Base-by-base conservation (phyloP, 2,113 vertebrate species). In the Indri indri region DNA sequence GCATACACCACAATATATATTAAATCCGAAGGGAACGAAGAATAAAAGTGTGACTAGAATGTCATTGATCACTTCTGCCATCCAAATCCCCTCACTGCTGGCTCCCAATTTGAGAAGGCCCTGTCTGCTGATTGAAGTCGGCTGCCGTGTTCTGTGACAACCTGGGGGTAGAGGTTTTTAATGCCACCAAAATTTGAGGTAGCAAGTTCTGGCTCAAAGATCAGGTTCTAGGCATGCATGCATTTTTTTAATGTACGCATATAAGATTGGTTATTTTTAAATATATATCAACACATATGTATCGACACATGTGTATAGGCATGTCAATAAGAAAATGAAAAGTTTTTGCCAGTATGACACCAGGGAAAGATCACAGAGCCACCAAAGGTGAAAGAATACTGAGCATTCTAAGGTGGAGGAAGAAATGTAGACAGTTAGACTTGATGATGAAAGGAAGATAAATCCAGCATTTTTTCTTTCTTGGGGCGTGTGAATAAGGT, bases 371-470 rank as follows among this genome's bases (percentile, higher is more conserved):
- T 61, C 77, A 82, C 77, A 91, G 68, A 74, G 45, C 66, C 50
- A 47, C 13, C 6, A 3, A 89, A 47, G 23, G 18, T 65, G 54
- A 73, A 71, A 71, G 25, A 81, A 66, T 93, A 89, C 27, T 82
- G 63, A 82, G 4, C 5, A 40, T 82, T 93, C 68, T 86, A 6
- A 61, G 80, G 57, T 90, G 45, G 45, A 88, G 20, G 34, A 86
- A 42, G n/a, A 94, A 80, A 86, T 73, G 77, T 7, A 96, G 63
- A 87, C 82, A 61, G 70, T 94, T 45, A 84, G 90, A 80, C 50
- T 94, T 70, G 91, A 73, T 70, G 91, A 73, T 82, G 54, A 91
- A 92, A 82, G 66, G 76, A 88, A 79, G 68, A 61, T 88, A 84
- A 61, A 40, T 76, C 22, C 76, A 83, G 76, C 20, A 10, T 65